Percentiles rank a stretch among this genome's conserved stretches.
phyloP scores from a whole-genome alignment of 2,113 vertebrate genomes.

The Actenoides hombroni region DNA sequence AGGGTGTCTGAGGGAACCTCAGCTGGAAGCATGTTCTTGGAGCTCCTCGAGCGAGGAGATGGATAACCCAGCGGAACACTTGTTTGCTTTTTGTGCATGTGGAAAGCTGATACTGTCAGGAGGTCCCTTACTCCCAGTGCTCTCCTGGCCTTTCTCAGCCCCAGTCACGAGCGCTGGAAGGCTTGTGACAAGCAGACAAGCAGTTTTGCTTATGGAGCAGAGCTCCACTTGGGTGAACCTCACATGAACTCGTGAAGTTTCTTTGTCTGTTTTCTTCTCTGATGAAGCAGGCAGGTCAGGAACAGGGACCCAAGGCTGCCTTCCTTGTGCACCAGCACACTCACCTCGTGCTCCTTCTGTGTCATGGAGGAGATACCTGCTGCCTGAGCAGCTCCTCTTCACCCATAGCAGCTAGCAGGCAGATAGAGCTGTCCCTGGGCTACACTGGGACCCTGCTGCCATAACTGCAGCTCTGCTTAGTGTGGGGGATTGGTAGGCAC shows the following conservation, averaged over 20 bases:
- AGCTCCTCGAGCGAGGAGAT: background rate
- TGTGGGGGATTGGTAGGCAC: background rate
- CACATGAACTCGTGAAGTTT: background rate
- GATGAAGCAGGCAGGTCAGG: background rate
- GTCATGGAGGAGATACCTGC: background rate
- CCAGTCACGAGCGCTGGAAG: background rate
- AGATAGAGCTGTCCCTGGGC: background rate
- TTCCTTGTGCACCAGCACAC: fast-evolving
- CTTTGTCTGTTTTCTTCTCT: background rate
- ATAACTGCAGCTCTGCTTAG: background rate
- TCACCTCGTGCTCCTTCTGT: background rate
- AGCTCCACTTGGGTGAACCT: background rate
- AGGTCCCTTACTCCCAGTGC: background rate
- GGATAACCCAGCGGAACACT: fast-evolving
- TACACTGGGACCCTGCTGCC: background rate
- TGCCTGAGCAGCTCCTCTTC: background rate
- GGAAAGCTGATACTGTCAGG: background rate
- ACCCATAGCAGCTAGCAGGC: background rate
- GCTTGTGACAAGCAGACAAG: background rate
- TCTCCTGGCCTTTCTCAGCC: background rate
- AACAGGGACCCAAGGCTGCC: background rate
- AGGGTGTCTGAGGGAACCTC: background rate
- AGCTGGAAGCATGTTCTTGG: background rate
- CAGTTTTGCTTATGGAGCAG: background rate
- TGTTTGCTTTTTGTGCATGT: background rate